phyloP scores from a whole-genome alignment of 2,113 vertebrate species.

The Tringa solitaria region DNA sequence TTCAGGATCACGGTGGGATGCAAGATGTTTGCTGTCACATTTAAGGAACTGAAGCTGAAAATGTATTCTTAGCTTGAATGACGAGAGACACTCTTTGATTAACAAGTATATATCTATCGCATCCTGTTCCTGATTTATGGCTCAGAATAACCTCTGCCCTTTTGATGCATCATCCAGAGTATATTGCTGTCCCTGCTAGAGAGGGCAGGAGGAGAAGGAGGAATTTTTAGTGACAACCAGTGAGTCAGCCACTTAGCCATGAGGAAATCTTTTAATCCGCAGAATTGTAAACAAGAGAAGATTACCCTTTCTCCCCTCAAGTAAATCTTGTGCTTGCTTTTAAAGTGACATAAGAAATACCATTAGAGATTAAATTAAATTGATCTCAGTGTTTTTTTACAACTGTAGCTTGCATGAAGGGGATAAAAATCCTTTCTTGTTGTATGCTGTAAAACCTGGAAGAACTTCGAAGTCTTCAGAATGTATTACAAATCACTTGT shows the following conservation, averaged over 20 bases:
- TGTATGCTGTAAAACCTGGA: not conserved
- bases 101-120: not conserved
- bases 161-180: not conserved
- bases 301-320: not conserved
- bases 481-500: not conserved
- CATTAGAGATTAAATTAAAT: conserved; percentile 54
- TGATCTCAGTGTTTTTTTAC: conserved; percentile 8
- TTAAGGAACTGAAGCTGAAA: not conserved
- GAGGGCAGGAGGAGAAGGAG: not conserved
- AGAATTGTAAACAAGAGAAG: not conserved
- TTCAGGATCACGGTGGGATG: not conserved
- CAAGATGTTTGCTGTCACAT: not conserved
- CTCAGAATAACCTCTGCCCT: conserved; percentile 37
- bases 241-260: not conserved
- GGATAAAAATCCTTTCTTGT: not conserved
- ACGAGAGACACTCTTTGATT: not conserved
- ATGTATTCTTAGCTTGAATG: not conserved
- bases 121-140: not conserved
- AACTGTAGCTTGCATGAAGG: not conserved
- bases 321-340: conserved; percentile 38
- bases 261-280: conserved; percentile 18
- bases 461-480: conserved; percentile 16
- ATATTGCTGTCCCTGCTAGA: not conserved
- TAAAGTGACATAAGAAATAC: conserved; percentile 8
- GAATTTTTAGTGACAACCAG: not conserved